Percentiles rank a stretch among this genome's conserved stretches.
These are phyloP conservation scores for Trissolcus japonicus DNA, from an alignment of 2,888 invertebrate species.

Conservation along the genomic window DNA sequence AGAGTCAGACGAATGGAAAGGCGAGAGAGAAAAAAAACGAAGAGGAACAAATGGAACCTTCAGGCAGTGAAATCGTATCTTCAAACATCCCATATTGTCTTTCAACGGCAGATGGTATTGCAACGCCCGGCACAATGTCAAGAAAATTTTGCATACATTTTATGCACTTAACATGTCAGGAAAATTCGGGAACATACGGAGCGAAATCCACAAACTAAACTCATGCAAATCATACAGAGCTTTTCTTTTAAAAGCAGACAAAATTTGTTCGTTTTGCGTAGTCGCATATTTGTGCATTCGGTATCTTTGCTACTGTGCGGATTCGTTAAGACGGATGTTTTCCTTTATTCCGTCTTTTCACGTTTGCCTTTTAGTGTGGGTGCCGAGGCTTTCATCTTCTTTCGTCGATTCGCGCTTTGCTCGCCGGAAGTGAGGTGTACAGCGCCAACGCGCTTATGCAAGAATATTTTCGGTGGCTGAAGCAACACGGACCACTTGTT, in stretches of 20 bases:
- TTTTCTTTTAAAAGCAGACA: constrained; percentile 38
- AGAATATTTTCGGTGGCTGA: constrained; percentile 10
- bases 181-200: constrained; percentile 32
- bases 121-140: constrained; percentile 48
- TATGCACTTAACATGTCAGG: constrained; percentile 52
- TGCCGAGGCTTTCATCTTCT: constrained; percentile 37
- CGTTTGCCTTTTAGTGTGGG: constrained; percentile 33
- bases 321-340: constrained; percentile 42
- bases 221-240: constrained; percentile 29
- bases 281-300: constrained; percentile 47
- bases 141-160: constrained; percentile 51
- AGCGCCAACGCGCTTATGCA: constrained; percentile 24
- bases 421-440: constrained; percentile 43
- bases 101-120: constrained; percentile 47
- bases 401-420: constrained; percentile 40
- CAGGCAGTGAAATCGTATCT: constrained; percentile 41
- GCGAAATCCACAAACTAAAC: constrained; percentile 51
- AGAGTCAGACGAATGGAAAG: background rate
- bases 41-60: constrained; percentile 4
- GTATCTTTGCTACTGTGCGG: constrained; percentile 30
- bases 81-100: constrained; percentile 52
- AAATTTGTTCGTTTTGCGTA: constrained; percentile 46
- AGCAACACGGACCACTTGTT: constrained; percentile 26
- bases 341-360: constrained; percentile 38
- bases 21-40: constrained; percentile 6